Percentiles rank a stretch among this genome's conserved stretches.
phyloP scores from a whole-genome alignment of 2,797 vertebrate genomes.

The Etheostoma nigrum region DNA sequence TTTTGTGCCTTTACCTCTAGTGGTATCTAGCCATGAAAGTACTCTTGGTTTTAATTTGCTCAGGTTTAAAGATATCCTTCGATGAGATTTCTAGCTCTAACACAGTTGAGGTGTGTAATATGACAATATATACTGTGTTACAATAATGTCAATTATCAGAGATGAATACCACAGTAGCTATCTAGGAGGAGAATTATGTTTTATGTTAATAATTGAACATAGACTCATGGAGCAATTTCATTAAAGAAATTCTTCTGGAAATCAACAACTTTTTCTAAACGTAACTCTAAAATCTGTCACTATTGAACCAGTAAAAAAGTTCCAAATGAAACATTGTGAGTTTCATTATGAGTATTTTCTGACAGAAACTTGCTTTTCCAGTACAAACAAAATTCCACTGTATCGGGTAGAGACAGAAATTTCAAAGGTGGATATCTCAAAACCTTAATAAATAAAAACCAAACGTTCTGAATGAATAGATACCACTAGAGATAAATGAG shows the following conservation, averaged over 20 bases:
- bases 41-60: conserved; percentile 11
- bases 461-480: not conserved
- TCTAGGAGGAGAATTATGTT: too few species aligned
- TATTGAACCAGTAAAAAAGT: not conserved
- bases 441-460: not conserved
- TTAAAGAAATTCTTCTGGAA: not conserved
- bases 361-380: not conserved
- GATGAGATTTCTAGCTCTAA: not conserved
- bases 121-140: not conserved
- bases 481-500: not conserved
- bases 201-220: not conserved
- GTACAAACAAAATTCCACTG: not conserved
- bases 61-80: not conserved
- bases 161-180: not conserved
- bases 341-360: too few species aligned
- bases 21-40: conserved; percentile 1
- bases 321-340: too few species aligned
- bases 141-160: not conserved
- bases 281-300: not conserved
- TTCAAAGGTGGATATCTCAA: not conserved
- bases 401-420: not conserved
- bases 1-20: not conserved
- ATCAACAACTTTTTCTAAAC: not conserved
- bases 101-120: not conserved
- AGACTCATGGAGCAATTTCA: not conserved